Conservation (phyloP, 2,888 invertebrate genomes). For the Ceriagrion tenellum region DNA sequence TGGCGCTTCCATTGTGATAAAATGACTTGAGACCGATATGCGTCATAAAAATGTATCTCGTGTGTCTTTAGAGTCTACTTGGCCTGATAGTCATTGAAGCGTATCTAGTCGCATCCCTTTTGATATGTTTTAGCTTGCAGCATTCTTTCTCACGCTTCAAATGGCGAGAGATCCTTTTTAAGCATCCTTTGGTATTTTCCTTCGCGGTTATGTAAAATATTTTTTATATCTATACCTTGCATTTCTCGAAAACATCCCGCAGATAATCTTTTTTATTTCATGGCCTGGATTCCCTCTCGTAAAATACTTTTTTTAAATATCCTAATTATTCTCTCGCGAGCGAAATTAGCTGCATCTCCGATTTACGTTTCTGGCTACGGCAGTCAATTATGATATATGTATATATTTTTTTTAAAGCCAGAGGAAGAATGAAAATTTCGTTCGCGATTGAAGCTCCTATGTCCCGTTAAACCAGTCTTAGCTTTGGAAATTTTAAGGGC, state of each 20-base stretch:
- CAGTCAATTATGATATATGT: not conserved
- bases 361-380: not conserved
- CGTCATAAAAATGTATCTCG: not conserved
- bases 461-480: conserved; percentile 24
- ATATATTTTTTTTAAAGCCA: not conserved
- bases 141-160: not conserved
- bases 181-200: not conserved
- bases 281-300: not conserved
- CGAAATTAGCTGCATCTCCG: not conserved
- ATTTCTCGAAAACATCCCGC: not conserved
- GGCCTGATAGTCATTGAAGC: conserved; percentile 26
- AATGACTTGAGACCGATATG: not conserved
- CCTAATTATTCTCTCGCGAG: not conserved
- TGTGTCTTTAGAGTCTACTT: not conserved
- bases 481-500: not conserved
- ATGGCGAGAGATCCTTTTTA: not conserved
- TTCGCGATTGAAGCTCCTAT: conserved; percentile 27
- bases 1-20: not conserved
- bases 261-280: not conserved
- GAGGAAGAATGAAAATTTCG: conserved; percentile 18
- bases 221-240: not conserved
- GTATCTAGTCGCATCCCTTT: conserved; percentile 4
- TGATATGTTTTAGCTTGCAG: conserved; percentile 31
- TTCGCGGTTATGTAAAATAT: not conserved
- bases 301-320: not conserved